Evolutionary conservation across 2,888 invertebrate species (phyloP).

Genomic region (Xestobium rufovillosum): DNA sequence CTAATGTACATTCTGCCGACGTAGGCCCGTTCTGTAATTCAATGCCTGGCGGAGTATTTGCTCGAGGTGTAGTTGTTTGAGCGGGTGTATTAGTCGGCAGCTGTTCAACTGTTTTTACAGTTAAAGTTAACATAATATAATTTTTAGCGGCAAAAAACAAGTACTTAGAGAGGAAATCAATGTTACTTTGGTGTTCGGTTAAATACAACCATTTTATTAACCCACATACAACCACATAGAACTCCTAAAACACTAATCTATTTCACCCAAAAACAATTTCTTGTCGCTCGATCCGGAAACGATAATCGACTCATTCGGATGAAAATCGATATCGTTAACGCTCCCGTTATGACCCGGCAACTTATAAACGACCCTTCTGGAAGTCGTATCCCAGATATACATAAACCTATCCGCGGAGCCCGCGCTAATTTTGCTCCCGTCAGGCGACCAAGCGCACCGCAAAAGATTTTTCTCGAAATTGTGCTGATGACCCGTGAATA

Average conservation of each 20-base stretch:
- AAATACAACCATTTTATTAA: no score
- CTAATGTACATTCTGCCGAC: no score
- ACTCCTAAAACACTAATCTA: constrained; percentile 62
- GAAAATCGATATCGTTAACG: constrained; percentile 94
- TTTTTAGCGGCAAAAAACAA: no score
- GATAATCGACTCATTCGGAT: constrained; percentile 87
- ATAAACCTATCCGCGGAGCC: constrained; percentile 95
- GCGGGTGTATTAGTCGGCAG: no score
- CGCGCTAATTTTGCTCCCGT: constrained; percentile 83
- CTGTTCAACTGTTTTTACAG: no score
- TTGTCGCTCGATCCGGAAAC: constrained; percentile 94
- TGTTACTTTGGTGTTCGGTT: no score
- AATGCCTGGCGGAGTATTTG: no score
- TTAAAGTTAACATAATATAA: no score
- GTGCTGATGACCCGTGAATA: constrained; percentile 75
- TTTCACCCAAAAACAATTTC: constrained; percentile 90
- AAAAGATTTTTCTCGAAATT: constrained; percentile 97
- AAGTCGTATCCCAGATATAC: constrained; percentile 95
- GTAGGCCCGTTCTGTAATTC: no score
- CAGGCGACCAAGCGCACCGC: constrained; percentile 87
- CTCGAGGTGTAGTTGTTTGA: no score
- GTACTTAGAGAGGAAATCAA: no score
- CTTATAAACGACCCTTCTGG: constrained; percentile 87
- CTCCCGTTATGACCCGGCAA: constrained; percentile 97
- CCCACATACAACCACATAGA: no score